Evolutionary conservation across 2,113 vertebrate genomes (phyloP).

Genomic region (Rhabdornis inornatus): DNA sequence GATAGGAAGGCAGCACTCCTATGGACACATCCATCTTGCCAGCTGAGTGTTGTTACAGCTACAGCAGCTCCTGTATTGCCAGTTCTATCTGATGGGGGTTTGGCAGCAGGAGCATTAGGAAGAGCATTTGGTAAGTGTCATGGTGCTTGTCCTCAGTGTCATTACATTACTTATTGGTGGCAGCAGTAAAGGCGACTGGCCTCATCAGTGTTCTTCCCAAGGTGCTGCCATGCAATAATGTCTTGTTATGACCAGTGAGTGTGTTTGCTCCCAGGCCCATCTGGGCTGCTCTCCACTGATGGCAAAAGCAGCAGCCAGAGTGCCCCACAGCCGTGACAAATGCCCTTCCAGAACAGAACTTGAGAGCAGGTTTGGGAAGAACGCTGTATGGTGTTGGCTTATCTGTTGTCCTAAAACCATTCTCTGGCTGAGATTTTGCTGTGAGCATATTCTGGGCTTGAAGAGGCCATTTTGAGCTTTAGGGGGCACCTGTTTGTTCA

Average conservation of each 20-base stretch:
- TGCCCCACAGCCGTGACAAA: neutral
- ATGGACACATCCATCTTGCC: accelerated
- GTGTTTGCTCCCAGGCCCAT: neutral
- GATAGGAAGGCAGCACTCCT: neutral
- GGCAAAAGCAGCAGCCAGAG: neutral
- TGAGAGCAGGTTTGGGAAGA: neutral
- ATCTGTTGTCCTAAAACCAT: neutral
- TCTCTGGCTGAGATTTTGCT: neutral
- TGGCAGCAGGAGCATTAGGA: neutral
- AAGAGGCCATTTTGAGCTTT: neutral
- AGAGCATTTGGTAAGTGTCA: neutral
- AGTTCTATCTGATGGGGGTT: neutral
- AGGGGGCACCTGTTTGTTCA: neutral
- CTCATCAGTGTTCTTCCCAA: neutral
- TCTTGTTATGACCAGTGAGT: neutral
- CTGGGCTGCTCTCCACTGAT: neutral
- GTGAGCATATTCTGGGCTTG: neutral
- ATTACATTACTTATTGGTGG: neutral
- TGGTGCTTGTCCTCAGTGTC: neutral
- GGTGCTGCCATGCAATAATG: neutral
- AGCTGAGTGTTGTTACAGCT: neutral
- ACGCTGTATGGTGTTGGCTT: neutral
- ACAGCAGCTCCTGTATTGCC: neutral
- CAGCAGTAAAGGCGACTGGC: neutral
- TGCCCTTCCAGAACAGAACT: neutral